A percentile compares a stretch with the other conserved stretches of the same genome.
phyloP scores from a whole-genome alignment of 2,797 vertebrate species.

The Lagorchestes hirsutus region DNA sequence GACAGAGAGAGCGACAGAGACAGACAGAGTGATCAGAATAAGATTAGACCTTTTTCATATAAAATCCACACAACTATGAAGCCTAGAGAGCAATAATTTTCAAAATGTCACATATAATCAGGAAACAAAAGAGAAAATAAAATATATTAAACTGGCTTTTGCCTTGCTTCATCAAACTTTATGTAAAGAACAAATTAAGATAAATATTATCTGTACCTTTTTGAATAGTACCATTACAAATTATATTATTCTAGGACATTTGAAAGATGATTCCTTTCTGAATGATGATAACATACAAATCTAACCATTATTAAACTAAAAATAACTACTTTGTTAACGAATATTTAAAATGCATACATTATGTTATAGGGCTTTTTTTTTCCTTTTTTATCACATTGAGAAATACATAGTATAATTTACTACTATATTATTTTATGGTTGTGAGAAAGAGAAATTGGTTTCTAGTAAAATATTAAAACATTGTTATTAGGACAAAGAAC shows the following conservation, averaged over 20 bases:
- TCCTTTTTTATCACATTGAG: neutral
- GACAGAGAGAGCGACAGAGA: too few species aligned
- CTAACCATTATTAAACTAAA: neutral
- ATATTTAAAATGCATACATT: neutral
- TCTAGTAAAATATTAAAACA: neutral
- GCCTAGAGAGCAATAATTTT: neutral
- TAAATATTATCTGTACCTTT: neutral
- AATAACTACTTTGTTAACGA: neutral
- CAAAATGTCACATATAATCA: neutral
- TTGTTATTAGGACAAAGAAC: neutral
- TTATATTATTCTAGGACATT: neutral
- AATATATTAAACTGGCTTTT: neutral
- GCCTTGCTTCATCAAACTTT: neutral
- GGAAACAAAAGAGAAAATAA: neutral
- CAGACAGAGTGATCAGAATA: neutral
- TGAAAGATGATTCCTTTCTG: neutral
- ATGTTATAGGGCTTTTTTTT: neutral
- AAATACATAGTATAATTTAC: neutral
- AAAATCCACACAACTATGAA: neutral
- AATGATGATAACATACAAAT: neutral
- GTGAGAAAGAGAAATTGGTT: neutral
- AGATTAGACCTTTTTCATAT: neutral
- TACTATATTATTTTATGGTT: neutral
- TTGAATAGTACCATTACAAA: neutral
- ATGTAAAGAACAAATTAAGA: neutral